Base-by-base conservation (phyloP, 2,888 invertebrate genomes). In the Coenonympha arcania region DNA sequence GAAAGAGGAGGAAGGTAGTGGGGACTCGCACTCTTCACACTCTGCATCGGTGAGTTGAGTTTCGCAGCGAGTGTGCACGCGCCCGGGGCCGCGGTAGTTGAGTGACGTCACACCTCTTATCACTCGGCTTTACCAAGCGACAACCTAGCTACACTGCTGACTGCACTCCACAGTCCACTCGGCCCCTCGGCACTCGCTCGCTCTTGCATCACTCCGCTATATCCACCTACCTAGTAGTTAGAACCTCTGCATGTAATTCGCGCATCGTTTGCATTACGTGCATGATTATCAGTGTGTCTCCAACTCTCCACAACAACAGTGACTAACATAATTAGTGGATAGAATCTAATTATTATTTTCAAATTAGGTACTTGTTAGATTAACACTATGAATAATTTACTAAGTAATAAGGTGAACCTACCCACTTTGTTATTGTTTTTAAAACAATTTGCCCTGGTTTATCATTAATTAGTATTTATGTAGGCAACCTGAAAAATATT, bases 1-100 rank as follows among this genome's bases (percentile, higher is more conserved):
- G 67, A 83, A 79, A 74, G 83, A 83, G 73, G 84, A 84, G 64
- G 85, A 85, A 70, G 83, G 79, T 70, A 85, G 85, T 74, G 79
- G 80, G 63, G 85, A 85, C 72, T 86, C 87, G 63, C 79, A 70
- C 55, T 81, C 82, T 65, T 82, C 82, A 62, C 75, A 74, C 67
- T 72, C 78, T 64, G 69, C 75, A 60, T 78, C 81, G 79, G 84
- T 81, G 76, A 83, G 85, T 78, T 81, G 76, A 83, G 85, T 78
- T 66, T 69, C 61, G 57, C 57, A 49, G 34, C 39, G 44, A 59
- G 62, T 56, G 71, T 68, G 71, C 74, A 68, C 72, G 71, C 73
- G 66, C 70, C 71, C 64, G 60, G 59, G 60, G 59, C 58, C 55
- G 63, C 62, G 56, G 66, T 62, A 61, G 58, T 63, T 63, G 69